Conservation (phyloP, 2,797 vertebrate genomes). For the Anabacerthia variegaticeps region DNA sequence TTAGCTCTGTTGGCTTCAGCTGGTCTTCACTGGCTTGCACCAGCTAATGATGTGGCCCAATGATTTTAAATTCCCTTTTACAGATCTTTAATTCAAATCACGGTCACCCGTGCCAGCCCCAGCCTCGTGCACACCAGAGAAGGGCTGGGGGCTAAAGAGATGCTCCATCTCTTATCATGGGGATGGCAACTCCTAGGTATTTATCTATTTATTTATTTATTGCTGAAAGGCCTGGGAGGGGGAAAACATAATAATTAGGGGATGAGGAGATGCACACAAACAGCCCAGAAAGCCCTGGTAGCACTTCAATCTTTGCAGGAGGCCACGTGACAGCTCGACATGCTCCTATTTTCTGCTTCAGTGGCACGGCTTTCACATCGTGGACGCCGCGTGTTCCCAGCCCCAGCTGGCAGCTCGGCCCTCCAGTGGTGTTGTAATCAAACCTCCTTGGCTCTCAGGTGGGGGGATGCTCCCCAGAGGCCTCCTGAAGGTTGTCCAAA, state of each 20-base stretch:
- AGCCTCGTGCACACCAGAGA: not conserved
- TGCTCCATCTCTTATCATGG: not conserved
- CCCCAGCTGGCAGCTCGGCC: slow-evolving; percentile 39
- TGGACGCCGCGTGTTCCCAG: not conserved
- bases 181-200: not conserved
- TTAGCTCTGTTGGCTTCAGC: not conserved
- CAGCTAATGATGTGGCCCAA: slow-evolving; percentile 26
- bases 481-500: not conserved
- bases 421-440: not conserved
- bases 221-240: not conserved
- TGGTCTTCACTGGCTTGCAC: not conserved
- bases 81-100: not conserved
- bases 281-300: not conserved
- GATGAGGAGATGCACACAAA: not conserved
- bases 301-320: not conserved
- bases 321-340: not conserved
- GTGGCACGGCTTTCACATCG: not conserved
- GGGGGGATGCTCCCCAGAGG: not conserved
- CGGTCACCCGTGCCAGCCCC: not conserved
- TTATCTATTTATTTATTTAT: not conserved
- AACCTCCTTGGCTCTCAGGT: not conserved
- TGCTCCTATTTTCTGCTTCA: slow-evolving; percentile 57
- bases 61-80: slow-evolving; percentile 35
- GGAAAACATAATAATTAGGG: not conserved
- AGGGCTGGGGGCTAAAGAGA: not conserved